Evolutionary conservation across 2,797 vertebrate genomes (phyloP).

Genomic region (Gallinago stenura): DNA sequence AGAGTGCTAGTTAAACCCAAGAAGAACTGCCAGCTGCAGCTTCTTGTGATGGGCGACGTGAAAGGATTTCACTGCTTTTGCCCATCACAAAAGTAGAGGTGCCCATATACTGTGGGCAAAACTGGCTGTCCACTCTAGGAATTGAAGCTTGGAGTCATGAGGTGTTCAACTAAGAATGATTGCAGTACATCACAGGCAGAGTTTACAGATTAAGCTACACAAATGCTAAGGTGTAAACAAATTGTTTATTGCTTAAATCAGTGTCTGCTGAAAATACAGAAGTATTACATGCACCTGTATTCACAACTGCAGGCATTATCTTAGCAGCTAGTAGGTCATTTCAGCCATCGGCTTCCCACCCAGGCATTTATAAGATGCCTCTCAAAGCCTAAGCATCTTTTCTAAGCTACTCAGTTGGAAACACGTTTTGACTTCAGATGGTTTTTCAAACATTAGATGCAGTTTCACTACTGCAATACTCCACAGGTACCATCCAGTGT

Average conservation of each 20-base stretch:
- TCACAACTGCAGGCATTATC: neutral
- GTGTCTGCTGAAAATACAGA: neutral
- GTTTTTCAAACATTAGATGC: neutral
- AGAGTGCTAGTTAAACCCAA: neutral
- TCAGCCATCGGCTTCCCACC: neutral
- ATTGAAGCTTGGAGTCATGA: neutral
- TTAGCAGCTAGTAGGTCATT: neutral
- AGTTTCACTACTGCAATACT: neutral
- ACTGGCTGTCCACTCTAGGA: neutral
- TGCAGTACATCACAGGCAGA: neutral
- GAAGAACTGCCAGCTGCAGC: neutral
- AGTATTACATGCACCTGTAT: neutral
- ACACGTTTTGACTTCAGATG: neutral
- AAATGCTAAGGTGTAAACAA: neutral
- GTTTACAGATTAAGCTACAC: neutral
- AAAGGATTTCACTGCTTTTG: neutral
- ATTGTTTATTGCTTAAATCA: neutral
- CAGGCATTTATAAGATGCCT: neutral
- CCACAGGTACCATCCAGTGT: neutral
- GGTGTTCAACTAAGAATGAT: neutral
- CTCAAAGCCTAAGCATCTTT: neutral
- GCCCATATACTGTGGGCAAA: neutral
- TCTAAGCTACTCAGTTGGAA: neutral
- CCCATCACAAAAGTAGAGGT: neutral
- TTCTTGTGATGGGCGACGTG: rapidly evolving